Conservation (phyloP, 2,888 invertebrate genomes). For the Epinotia ramella region DNA sequence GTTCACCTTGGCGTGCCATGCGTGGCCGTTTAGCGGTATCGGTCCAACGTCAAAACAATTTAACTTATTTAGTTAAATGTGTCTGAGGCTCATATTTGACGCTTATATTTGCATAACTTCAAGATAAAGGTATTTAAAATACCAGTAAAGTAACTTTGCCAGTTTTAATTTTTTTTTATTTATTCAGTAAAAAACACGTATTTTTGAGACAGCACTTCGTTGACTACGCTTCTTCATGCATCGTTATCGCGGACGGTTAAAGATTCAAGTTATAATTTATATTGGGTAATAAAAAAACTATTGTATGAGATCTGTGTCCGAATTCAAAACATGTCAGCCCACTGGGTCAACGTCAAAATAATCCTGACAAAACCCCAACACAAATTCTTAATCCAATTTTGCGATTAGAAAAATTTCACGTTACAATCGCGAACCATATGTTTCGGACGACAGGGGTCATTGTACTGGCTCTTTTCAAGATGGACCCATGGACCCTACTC, state of each 20-base stretch:
- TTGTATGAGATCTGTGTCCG: conserved; percentile 63
- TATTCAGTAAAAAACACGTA: background rate
- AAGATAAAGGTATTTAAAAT: conserved; percentile 4
- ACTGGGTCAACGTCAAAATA: conserved; percentile 69
- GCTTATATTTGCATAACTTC: conserved; percentile 16
- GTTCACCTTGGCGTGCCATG: conserved; percentile 36
- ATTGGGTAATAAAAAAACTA: background rate
- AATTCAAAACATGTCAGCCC: conserved; percentile 61
- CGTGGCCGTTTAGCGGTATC: conserved; percentile 26
- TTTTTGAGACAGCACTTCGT: background rate
- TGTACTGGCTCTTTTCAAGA: conserved; percentile 72
- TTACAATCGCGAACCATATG: conserved; percentile 70
- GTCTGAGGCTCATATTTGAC: conserved; percentile 11
- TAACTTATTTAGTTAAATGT: conserved; percentile 11
- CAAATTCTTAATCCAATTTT: conserved; percentile 80
- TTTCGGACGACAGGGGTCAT: conserved; percentile 64
- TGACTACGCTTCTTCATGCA: background rate
- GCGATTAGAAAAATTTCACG: conserved; percentile 65
- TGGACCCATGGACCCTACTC: conserved; percentile 56
- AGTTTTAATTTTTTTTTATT: background rate
- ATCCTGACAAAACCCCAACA: conserved; percentile 67
- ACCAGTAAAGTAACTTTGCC: background rate
- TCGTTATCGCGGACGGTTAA: background rate
- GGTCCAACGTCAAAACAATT: conserved; percentile 27
- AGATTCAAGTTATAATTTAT: background rate